Percentiles rank a stretch among this genome's conserved stretches.
phyloP scores from a whole-genome alignment of 64 coral and sea anemone genomes.

The Montipora capricornis region DNA sequence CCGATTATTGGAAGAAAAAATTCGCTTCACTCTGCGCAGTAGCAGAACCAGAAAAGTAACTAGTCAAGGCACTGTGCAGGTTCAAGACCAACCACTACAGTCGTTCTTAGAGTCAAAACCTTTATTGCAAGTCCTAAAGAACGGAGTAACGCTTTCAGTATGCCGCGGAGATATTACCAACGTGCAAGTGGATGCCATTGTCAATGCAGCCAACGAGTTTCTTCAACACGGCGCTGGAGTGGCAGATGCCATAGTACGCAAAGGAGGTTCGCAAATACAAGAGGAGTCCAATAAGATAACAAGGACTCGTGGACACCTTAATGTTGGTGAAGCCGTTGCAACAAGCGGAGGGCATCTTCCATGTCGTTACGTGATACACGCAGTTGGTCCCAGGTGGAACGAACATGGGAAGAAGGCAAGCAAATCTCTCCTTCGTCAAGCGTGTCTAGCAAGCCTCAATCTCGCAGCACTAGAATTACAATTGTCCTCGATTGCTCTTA shows the following conservation, averaged over 20 bases:
- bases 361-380: constrained; percentile 50
- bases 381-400: constrained; percentile 42
- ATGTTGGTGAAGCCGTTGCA: constrained; percentile 2
- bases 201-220: constrained; percentile 70
- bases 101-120: background rate
- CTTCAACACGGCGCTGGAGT: constrained; percentile 39
- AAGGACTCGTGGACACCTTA: background rate
- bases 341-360: constrained; percentile 43
- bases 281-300: background rate
- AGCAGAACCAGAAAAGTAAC: background rate
- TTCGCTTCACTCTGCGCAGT: background rate
- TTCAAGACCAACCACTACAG: background rate
- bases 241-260: constrained; percentile 30
- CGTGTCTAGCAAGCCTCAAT: constrained; percentile 19
- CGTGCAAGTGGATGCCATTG: constrained; percentile 47
- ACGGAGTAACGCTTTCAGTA: constrained; percentile 17
- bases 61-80: background rate
- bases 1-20: background rate
- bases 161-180: constrained; percentile 67
- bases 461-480: background rate
- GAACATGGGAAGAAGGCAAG: background rate
- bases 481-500: constrained; percentile 62
- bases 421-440: background rate
- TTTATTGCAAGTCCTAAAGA: background rate
- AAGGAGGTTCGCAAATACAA: constrained; percentile 57